These are phyloP conservation scores for Mnemiopsis leidyi DNA, from an alignment of 37 sponge, comb jelly and placozoan species.

Conservation along the genomic window DNA sequence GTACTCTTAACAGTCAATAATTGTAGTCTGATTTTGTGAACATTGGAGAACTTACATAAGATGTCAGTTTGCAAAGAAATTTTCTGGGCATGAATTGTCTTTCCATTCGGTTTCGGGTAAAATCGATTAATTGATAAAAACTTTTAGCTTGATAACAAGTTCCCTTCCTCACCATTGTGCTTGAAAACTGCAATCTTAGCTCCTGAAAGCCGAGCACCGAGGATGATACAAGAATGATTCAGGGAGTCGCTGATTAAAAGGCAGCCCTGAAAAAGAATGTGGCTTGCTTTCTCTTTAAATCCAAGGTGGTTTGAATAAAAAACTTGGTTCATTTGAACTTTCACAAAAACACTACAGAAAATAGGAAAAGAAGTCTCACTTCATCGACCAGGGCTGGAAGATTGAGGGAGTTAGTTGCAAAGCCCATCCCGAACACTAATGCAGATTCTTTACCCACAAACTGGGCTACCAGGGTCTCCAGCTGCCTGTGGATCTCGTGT, in stretches of 20 bases:
- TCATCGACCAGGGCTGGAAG: conserved; percentile 86
- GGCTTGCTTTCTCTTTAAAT: too few species aligned
- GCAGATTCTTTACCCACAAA: conserved; percentile 94
- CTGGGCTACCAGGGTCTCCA: conserved; percentile 80
- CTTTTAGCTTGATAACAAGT: too few species aligned
- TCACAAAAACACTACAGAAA: too few species aligned
- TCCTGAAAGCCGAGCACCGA: conserved; percentile 87
- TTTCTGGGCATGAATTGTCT: too few species aligned
- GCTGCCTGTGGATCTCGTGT: conserved; percentile 70
- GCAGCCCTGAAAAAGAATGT: conserved; percentile 72
- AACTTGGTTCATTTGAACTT: too few species aligned
- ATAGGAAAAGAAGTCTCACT: too few species aligned
- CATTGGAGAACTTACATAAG: too few species aligned
- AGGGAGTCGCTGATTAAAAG: conserved; percentile 93
- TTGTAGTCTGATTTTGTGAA: too few species aligned
- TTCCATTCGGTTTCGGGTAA: too few species aligned
- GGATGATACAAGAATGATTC: conserved; percentile 91
- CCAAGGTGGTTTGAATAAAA: too few species aligned
- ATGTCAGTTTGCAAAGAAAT: too few species aligned
- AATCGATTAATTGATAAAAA: not conserved
- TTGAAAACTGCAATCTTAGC: conserved; percentile 83
- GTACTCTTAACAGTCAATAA: too few species aligned
- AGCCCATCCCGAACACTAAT: conserved; percentile 97
- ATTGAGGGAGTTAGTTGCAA: conserved; percentile 94
- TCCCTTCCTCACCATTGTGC: conserved; percentile 98